phyloP scores from a whole-genome alignment of 2,113 vertebrate genomes.

The Hepsetus odoe region DNA sequence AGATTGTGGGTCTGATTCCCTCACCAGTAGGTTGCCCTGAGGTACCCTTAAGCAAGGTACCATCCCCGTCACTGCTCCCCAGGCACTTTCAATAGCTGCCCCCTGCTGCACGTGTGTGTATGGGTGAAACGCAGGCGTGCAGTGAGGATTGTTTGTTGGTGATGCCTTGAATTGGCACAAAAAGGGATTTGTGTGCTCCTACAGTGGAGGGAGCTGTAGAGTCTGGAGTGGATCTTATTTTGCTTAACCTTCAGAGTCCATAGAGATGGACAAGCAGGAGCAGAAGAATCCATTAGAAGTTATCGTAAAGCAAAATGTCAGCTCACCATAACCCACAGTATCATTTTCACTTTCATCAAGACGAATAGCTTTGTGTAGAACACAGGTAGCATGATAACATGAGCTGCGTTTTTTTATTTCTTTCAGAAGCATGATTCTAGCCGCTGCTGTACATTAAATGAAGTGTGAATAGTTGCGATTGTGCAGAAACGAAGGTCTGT shows the following conservation, averaged over 20 bases:
- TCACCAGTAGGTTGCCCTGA: too few species aligned
- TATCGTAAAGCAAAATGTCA: conserved; percentile 22
- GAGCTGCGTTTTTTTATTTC: background rate
- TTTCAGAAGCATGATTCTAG: conserved; percentile 10
- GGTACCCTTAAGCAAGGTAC: too few species aligned
- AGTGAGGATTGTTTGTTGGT: background rate
- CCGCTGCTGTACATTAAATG: conserved; percentile 45
- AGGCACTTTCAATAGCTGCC: too few species aligned
- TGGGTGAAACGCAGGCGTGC: too few species aligned
- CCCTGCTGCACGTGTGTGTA: too few species aligned
- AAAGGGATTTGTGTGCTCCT: background rate
- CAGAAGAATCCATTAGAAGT: conserved; percentile 6
- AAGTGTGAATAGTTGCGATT: conserved; percentile 35
- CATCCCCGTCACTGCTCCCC: too few species aligned
- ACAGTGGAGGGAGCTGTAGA: background rate
- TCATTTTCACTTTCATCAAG: conserved; percentile 34
- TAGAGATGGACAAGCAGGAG: background rate
- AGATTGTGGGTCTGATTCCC: too few species aligned
- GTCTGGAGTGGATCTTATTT: background rate
- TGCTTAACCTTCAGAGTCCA: background rate
- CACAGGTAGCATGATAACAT: conserved; percentile 24
- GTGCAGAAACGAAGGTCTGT: conserved; percentile 32
- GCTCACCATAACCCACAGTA: conserved; percentile 12
- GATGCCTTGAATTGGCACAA: conserved; percentile 23
- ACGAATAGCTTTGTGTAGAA: conserved; percentile 4